These are phyloP conservation scores for Tachysurus fulvidraco DNA, from an alignment of 2,113 vertebrate genomes.

Conservation along the genomic window DNA sequence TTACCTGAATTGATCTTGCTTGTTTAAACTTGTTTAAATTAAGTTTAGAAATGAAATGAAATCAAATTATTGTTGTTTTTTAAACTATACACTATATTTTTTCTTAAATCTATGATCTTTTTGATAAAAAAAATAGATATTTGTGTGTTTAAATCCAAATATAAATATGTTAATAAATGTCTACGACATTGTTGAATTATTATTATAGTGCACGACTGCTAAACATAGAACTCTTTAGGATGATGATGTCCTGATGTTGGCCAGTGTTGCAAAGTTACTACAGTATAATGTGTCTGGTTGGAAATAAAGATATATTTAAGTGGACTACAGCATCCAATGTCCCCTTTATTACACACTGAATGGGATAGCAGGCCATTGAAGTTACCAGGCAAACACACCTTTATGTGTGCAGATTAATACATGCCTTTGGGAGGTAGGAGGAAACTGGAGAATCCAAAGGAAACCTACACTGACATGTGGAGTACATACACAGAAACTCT, in stretches of 20 bases:
- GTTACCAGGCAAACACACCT: background rate
- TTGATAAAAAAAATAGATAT: background rate
- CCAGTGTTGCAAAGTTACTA: background rate
- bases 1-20: no score
- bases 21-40: no score
- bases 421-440: no score
- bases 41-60: no score
- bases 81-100: no score
- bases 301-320: slow-evolving; percentile 16
- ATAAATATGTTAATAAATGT: background rate
- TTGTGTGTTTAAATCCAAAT: background rate
- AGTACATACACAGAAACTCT: no score
- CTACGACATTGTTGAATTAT: background rate
- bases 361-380: background rate
- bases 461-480: no score
- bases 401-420: background rate
- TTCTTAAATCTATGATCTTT: background rate
- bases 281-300: background rate
- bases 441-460: no score
- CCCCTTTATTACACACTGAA: background rate
- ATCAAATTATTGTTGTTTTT: no score
- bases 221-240: background rate
- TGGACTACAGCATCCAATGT: background rate
- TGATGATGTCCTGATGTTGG: background rate
- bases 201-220: background rate